phyloP scores from a whole-genome alignment of 2,797 vertebrate genomes.

The Lepus townsendii region DNA sequence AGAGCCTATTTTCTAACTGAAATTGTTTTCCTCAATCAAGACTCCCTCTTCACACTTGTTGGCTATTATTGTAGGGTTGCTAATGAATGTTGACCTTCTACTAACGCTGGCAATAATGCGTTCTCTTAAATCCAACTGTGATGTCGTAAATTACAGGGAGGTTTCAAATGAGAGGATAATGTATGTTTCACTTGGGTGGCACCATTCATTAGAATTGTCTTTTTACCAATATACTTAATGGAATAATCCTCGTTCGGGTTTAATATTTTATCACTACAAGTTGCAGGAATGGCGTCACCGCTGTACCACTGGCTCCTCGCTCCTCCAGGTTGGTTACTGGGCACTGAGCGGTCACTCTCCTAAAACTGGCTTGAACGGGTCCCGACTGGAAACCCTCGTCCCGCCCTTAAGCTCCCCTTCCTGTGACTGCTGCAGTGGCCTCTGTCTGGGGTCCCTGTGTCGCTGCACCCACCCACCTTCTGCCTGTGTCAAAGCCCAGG shows the following conservation, averaged over 20 bases:
- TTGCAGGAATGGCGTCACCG: not conserved
- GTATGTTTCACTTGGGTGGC: conserved; percentile 57
- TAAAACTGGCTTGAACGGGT: not conserved
- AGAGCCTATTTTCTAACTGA: conserved; percentile 71
- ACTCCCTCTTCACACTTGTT: conserved; percentile 58
- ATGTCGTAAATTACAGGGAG: conserved; percentile 63
- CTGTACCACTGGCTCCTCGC: not conserved
- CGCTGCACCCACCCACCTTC: no score
- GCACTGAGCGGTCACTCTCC: not conserved
- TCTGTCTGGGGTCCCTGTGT: not conserved
- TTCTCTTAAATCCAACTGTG: conserved; percentile 56
- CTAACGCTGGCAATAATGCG: not conserved
- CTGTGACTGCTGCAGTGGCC: not conserved
- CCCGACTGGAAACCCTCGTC: not conserved
- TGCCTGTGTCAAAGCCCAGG: not conserved
- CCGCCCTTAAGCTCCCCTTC: not conserved
- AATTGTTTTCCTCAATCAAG: conserved; percentile 61
- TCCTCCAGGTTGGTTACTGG: not conserved
- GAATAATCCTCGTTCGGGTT: not conserved
- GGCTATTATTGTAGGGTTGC: conserved; percentile 65
- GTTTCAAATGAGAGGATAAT: conserved; percentile 60
- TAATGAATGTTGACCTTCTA: conserved; percentile 76
- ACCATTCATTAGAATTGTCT: conserved; percentile 67
- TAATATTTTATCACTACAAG: conserved; percentile 21
- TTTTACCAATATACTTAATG: conserved; percentile 50